Base-by-base conservation (phyloP, 2,797 vertebrate genomes). In the Argentina silus region DNA sequence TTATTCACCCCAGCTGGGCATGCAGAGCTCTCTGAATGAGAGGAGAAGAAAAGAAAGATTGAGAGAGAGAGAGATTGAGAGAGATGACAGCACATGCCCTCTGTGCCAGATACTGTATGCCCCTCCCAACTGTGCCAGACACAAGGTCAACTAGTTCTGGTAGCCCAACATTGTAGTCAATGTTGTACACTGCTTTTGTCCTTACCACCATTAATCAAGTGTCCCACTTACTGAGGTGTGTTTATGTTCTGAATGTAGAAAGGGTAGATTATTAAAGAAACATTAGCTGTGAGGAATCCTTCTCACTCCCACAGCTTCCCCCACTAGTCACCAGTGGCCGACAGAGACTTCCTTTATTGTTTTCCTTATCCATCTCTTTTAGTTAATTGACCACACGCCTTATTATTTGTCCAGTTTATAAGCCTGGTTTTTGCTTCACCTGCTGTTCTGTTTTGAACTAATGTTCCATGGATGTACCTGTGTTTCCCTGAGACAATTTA, bases 11-110 rank as follows among this genome's bases (percentile, higher is more conserved):
- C 56, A 19, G 47, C 73, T 78, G 69, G 77, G 75, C 82, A 88
- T 84, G 86, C 2, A 59, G 43, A 51, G 17, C 44, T 27, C 6
- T 6, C 17, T 19, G 9, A 57, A 9, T 3, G 45, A 53, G 17
- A 53, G 23, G 27, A 68, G 67, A 23, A 53, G 51, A 23, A 42
- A 11, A 53, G 62, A 36, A 17, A 45, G 65, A 43, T 15, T 63
- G 74, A 65, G 75, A 78, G 70, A 75, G 47, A 79, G 76, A 55
- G 73, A 85, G 55, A 75, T 12, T 70, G 27, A 80, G 19, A 57
- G 1, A 61, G 7, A 11, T 3, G 59, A 42, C 27, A 61, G 27
- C 59, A 9, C 55, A 42, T 61, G 27, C 27, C 59, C 59, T 42
- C 1, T 7, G 57, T 27, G 15, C 23, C 12, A 14, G 23, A 61